Base-by-base conservation (phyloP, 2,113 vertebrate genomes). In the Indicator maculatus region DNA sequence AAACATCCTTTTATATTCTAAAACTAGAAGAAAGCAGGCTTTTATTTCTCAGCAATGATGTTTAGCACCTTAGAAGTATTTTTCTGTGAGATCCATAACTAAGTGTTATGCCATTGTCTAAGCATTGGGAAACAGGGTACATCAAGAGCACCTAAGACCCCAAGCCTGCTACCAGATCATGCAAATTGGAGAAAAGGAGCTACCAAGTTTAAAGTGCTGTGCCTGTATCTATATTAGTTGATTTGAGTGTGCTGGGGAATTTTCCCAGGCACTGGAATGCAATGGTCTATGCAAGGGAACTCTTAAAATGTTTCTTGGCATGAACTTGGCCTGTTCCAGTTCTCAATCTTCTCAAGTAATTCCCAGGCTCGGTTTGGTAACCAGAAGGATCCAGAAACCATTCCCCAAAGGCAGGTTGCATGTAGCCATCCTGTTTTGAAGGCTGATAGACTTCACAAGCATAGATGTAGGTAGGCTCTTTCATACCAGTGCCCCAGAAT, bases 181-280 rank as follows among this genome's bases (percentile, higher is more conserved):
- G 71, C 21, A 88, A 74, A 69, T 10, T 36, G 18, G 26, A 83
- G 36, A 86, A 81, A 83, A 70, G n/a, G 16, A 77, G 31, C 52
- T 47, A n/a, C 73, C 28, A 36, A 67, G 26, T 74, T 86, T 11
- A 69, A 33, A 88, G 16, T 60, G 58, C 47, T 38, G 33, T 86
- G 76, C 3, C 41, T 88, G 23, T 71, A 19, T 70, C 75, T 74
- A 16, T 91, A 83, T 72, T 93, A 45, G 65, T 80, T 70, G 63
- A 81, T 74, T 64, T 79, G 11, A 81, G 28, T 24, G 5, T 90
- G 30, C 85, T 84, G 45, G 47, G 65, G 76, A 96, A 93, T 96
- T 95, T 95, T 96, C 96, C 92, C 95, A 96, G 88, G 88, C 90
- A 93, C 64, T 92, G 92, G 90, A 94, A 96, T 92, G 92, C 53